A percentile compares a stretch with the other conserved stretches of the same genome.
Evolutionary conservation across 2,888 invertebrate genomes (phyloP).

Genomic region (Oegoconia quadripuncta): DNA sequence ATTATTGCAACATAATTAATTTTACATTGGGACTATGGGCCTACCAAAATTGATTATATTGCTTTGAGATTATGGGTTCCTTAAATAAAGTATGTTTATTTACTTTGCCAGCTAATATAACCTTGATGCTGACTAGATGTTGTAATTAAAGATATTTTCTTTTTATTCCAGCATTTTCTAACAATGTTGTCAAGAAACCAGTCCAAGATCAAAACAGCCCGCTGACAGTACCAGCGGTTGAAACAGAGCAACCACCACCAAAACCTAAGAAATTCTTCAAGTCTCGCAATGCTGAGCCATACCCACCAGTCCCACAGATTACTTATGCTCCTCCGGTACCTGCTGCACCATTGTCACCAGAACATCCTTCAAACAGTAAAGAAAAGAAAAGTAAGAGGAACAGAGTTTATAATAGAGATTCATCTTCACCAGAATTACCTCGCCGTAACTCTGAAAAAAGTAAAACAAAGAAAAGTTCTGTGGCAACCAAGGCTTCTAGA

Average conservation of each 20-base stretch:
- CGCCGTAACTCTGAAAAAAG: constrained; percentile 64
- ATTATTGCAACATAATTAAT: too few relatives aligned
- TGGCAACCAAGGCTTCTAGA: constrained; percentile 65
- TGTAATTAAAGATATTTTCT: constrained; percentile 11
- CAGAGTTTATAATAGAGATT: constrained; percentile 63
- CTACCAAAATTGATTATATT: too few relatives aligned
- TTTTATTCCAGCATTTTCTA: constrained; percentile 63
- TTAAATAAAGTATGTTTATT: too few relatives aligned
- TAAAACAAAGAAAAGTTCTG: constrained; percentile 58
- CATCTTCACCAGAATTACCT: constrained; percentile 71
- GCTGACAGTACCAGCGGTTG: constrained; percentile 73
- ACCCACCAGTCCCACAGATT: constrained; percentile 75
- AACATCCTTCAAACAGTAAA: constrained; percentile 60
- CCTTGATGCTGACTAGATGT: constrained; percentile 2
- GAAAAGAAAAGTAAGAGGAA: constrained; percentile 64
- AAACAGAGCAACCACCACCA: constrained; percentile 75
- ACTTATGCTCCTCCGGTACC: constrained; percentile 72
- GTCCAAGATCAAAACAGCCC: constrained; percentile 77
- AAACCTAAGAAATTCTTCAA: constrained; percentile 96
- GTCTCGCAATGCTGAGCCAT: constrained; percentile 85
- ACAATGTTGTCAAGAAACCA: constrained; percentile 62
- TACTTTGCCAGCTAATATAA: too few relatives aligned
- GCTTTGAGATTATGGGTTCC: too few relatives aligned
- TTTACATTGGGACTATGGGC: too few relatives aligned
- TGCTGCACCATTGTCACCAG: constrained; percentile 66